Conservation (phyloP, 2,888 invertebrate genomes). For the Eupithecia centaureata region DNA sequence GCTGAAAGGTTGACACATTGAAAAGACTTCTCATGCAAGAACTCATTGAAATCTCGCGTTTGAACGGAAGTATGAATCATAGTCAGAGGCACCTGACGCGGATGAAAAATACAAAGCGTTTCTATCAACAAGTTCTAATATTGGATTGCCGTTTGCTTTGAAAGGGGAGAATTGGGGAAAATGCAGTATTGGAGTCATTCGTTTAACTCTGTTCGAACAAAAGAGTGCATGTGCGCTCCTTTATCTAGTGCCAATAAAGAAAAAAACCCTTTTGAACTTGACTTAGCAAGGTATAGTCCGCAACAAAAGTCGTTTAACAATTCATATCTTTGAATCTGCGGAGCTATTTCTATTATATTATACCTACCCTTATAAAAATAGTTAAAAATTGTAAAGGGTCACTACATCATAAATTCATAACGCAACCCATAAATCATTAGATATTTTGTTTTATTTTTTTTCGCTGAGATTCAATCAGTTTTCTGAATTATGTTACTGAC, state of each 20-base stretch:
- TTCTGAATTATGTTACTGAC: no score
- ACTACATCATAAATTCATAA: no score
- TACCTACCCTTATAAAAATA: no score
- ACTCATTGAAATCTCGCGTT: constrained; percentile 59
- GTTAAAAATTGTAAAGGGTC: no score
- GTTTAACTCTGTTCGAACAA: background rate
- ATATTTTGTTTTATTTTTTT: no score
- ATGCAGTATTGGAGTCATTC: constrained; percentile 3
- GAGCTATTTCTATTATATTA: no score
- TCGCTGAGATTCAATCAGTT: no score
- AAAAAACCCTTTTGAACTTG: background rate
- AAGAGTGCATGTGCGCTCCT: background rate
- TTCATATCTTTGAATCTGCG: background rate
- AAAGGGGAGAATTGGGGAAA: background rate
- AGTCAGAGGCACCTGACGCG: constrained; percentile 74
- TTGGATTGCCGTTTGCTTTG: constrained; percentile 42
- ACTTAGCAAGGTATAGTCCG: background rate
- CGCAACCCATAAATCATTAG: no score
- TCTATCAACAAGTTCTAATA: constrained; percentile 65
- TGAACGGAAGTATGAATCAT: constrained; percentile 72
- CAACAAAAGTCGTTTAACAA: background rate
- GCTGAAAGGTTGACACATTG: constrained; percentile 32
- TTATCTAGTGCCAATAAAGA: background rate
- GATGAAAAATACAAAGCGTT: constrained; percentile 72
- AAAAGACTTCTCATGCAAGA: constrained; percentile 34